Evolutionary conservation across 2,888 invertebrate species (phyloP), one percentile per base, ranked within the genome.

Genomic region (Linyphia triangularis): DNA sequence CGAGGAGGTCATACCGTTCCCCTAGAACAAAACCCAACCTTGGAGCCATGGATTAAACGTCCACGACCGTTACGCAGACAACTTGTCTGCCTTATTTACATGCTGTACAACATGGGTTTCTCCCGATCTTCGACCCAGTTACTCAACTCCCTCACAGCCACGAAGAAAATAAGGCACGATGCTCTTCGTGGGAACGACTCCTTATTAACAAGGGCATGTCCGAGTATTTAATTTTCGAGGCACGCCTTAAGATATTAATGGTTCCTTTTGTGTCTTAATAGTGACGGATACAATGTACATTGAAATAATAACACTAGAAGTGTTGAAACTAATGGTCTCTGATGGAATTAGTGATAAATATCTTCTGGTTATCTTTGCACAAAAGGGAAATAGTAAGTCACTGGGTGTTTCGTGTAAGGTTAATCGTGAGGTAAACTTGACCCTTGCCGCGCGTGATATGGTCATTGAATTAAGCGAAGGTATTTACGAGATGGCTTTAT

Each of bases 191-290:
- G 61, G 3, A 1, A 13, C 30, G 40, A 10, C 19, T 43, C 26
- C 19, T 24, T 24, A 19, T 10, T 19, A 75, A 16, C 24, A 63
- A 16, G 28, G 1, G 63, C 40, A 19, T 28, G 16, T 7, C 13
- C 33, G 1, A 19, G 4, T 6, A 9, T 30, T 5, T 19, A 57
- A 59, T 33, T 33, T 33, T 59, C 59, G 10, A 6, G 26, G 9
- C 24, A 77, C 63, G 16, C 77, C 77, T 63, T 24, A n/a, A 2
- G n/a, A 40, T 19, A 77, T 63, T 77, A 63, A 77, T 63, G 63
- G 24, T 26, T 9, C n/a, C 0, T 40, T 4, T 26, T n/a, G 70
- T 43, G 22, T 33, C 13, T 26, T 13, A 63, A 63, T 59, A 26
- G 26, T 26, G 26, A 63, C 26, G 9, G 9, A 33, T 9, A 33